phyloP scores from a whole-genome alignment of 2,888 invertebrate genomes.

The Leptinotarsa rubiginosa region DNA sequence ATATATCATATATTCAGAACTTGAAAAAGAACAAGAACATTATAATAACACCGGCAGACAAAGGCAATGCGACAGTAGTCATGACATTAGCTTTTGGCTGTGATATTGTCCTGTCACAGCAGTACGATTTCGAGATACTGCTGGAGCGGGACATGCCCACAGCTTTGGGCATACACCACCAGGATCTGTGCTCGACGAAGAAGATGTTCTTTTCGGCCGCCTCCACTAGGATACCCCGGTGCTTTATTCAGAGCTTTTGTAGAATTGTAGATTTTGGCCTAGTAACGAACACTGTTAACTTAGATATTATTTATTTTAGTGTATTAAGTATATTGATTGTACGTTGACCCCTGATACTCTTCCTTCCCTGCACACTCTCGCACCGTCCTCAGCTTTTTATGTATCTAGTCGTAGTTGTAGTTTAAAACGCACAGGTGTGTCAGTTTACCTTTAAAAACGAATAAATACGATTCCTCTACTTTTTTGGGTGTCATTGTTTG shows the following conservation, averaged over 20 bases:
- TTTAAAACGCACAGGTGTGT: slow-evolving; percentile 43
- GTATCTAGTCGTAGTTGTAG: slow-evolving; percentile 49
- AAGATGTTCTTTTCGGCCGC: slow-evolving; percentile 16
- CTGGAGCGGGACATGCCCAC: slow-evolving; percentile 92
- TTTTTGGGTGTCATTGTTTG: slow-evolving; percentile 40
- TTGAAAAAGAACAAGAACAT: too few species aligned
- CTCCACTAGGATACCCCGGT: slow-evolving; percentile 28
- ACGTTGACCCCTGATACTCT: slow-evolving; percentile 38
- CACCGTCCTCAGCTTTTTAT: slow-evolving; percentile 45
- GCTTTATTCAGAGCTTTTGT: slow-evolving; percentile 22
- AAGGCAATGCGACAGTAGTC: too few species aligned
- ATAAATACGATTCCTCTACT: slow-evolving; percentile 10
- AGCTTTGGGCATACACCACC: slow-evolving; percentile 58
- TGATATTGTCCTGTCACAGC: slow-evolving; percentile 99
- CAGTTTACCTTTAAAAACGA: slow-evolving; percentile 20
- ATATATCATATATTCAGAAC: too few species aligned
- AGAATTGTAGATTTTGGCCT: slow-evolving; percentile 29
- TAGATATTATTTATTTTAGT: slow-evolving; percentile 33
- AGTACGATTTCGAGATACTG: slow-evolving; percentile 89
- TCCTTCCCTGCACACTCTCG: slow-evolving; percentile 28
- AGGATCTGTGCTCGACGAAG: slow-evolving; percentile 1
- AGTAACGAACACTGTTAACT: slow-evolving; percentile 36
- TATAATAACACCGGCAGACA: too few species aligned
- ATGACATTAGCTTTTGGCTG: slow-evolving; percentile 67
- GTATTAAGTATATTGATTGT: slow-evolving; percentile 48